Base-by-base conservation (phyloP, 2,113 vertebrate genomes). In the Lagopus leucura region DNA sequence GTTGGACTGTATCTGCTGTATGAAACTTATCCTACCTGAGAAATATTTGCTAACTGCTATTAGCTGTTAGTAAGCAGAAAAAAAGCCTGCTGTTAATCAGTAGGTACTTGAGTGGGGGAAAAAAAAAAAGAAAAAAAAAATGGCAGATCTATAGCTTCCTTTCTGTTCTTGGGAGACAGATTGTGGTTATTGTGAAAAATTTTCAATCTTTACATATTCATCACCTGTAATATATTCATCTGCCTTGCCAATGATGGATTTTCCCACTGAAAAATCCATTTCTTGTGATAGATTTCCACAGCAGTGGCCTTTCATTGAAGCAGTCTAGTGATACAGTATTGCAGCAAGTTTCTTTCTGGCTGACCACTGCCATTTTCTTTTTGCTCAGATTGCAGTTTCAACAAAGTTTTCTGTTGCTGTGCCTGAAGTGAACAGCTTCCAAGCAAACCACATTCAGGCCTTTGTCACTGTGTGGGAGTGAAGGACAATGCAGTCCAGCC, bases 1-100 rank as follows among this genome's bases (percentile, higher is more conserved):
- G 13, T 11, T 88, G 10, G 14, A 45, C 24, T 71, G 14, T 73
- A 36, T 42, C 13, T 69, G 12, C 21, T 87, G 18, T 19, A 40
- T 45, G 54, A 88, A 36, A 24, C 70, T 71, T 89, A 54, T 55
- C 11, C 11, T 34, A 61, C 12, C 21, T 58, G n/a, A 43, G 86
- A 91, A 95, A 85, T 55, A 11, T 47, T 82, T 93, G 45, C 20
- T 93, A 80, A 22, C 10, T 95, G 15, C 13, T 92, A 52, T 66
- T 74, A 77, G 27, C 6, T 20, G 8, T 70, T 30, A 8, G 9
- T 43, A 58, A 69, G 24, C 5, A 78, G 38, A 75, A 65, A 48
- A 92, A 34, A 6, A 75, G 20, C 18, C 20, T 72, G 30, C 30
- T 82, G 4, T 57, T 79, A 92, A 70, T 65, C 22, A 78, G 21